phyloP scores from a whole-genome alignment of 2,888 invertebrate species.

The Theretra japonica region DNA sequence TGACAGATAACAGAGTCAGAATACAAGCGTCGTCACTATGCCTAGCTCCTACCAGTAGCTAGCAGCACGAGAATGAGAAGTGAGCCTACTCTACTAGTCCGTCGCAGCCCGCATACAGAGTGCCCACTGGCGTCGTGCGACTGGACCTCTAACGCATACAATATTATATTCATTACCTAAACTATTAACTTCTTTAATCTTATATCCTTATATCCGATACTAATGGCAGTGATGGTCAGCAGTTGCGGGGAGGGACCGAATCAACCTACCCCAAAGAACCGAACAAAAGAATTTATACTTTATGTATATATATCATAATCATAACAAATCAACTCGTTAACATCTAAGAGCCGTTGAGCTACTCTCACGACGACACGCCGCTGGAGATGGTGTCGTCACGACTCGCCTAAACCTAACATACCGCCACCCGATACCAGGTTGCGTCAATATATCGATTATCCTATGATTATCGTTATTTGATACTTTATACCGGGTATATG shows the following conservation, averaged over 20 bases:
- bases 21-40: neutral
- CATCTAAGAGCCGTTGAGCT: neutral
- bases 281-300: slow-evolving; percentile 27
- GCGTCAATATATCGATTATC: slow-evolving; percentile 51
- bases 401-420: slow-evolving; percentile 36
- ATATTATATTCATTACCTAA: slow-evolving; percentile 49
- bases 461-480: slow-evolving; percentile 42
- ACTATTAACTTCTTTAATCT: slow-evolving; percentile 54
- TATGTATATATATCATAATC: slow-evolving; percentile 5
- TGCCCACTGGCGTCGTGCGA: neutral
- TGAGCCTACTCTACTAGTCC: neutral
- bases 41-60: neutral
- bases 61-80: slow-evolving; percentile 1
- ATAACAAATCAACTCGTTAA: neutral
- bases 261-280: slow-evolving; percentile 32
- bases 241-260: slow-evolving; percentile 73
- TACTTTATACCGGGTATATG: no score
- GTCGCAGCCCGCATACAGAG: neutral
- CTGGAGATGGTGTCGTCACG: slow-evolving; percentile 11
- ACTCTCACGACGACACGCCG: neutral
- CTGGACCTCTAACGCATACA: slow-evolving; percentile 10
- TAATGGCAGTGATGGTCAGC: slow-evolving; percentile 81
- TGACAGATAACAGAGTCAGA: neutral
- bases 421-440: slow-evolving; percentile 46
- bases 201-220: slow-evolving; percentile 57